Percentiles rank a stretch among this genome's conserved stretches.
These are phyloP conservation scores for Paedocypris sp. DNA, from an alignment of 2,113 vertebrate species.

Conservation along the genomic window DNA sequence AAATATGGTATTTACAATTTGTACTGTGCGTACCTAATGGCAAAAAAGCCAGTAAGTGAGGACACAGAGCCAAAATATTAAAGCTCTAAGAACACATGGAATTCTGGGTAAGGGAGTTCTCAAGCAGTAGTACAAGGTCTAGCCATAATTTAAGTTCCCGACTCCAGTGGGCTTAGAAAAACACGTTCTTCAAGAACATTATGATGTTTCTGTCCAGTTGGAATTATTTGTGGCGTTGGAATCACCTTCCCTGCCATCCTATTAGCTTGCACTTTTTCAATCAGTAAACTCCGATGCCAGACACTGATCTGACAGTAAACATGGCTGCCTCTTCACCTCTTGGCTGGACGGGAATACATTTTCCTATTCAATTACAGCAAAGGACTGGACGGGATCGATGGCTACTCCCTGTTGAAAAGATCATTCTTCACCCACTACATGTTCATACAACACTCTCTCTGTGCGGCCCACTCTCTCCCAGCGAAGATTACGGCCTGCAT, in stretches of 20 bases:
- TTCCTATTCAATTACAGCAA: slow-evolving; percentile 20
- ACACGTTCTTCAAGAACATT: neutral
- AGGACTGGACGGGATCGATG: slow-evolving; percentile 18
- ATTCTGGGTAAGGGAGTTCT: too few relatives aligned
- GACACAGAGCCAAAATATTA: too few relatives aligned
- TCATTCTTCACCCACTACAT: slow-evolving; percentile 19
- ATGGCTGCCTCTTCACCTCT: neutral
- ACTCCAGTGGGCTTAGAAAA: neutral
- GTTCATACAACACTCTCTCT: slow-evolving; percentile 28
- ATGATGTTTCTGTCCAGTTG: neutral
- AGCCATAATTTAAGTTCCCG: too few relatives aligned
- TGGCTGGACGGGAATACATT: slow-evolving; percentile 18
- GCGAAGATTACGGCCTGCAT: slow-evolving; percentile 48
- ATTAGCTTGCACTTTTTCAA: neutral
- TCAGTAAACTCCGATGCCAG: slow-evolving; percentile 1
- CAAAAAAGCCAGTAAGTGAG: too few relatives aligned
- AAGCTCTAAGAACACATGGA: too few relatives aligned
- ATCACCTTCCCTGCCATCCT: neutral
- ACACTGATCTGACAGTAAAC: slow-evolving; percentile 11
- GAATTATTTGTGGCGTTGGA: neutral
- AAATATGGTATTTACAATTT: too few relatives aligned
- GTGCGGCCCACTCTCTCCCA: slow-evolving; percentile 18
- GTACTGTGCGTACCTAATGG: too few relatives aligned
- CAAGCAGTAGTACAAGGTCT: too few relatives aligned
- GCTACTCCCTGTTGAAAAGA: slow-evolving; percentile 23